Percentiles rank a stretch among this genome's conserved stretches.
These are phyloP conservation scores for Crematogaster levior DNA, from an alignment of 2,888 invertebrate species.

Conservation along the genomic window DNA sequence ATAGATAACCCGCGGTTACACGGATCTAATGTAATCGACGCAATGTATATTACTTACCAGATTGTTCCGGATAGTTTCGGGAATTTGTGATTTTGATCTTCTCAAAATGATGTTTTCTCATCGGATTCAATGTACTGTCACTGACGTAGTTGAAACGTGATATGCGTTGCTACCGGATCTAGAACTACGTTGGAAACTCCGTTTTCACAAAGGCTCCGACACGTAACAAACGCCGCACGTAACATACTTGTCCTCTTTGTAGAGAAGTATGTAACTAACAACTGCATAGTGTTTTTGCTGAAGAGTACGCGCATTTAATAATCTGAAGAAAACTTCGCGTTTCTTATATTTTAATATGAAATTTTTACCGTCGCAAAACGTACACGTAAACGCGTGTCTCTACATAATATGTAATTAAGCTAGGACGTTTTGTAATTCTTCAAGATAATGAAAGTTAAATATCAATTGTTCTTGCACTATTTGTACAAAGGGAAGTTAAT, in stretches of 20 bases:
- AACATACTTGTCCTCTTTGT: constrained; percentile 31
- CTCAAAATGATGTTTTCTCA: constrained; percentile 19
- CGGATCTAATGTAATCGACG: constrained; percentile 6
- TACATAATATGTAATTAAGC: neutral
- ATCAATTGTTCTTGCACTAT: neutral
- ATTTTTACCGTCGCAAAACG: neutral
- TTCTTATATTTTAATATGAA: neutral
- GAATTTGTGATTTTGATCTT: constrained; percentile 26
- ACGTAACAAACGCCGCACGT: neutral
- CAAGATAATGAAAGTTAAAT: neutral
- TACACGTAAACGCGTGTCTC: neutral
- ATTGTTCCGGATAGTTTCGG: constrained; percentile 48
- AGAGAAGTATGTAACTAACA: constrained; percentile 20
- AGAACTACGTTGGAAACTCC: constrained; percentile 30
- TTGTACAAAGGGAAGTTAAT: neutral
- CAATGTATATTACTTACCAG: constrained; percentile 40
- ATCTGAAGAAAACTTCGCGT: neutral
- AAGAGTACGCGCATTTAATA: neutral
- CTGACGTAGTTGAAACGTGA: constrained; percentile 48
- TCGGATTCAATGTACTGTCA: constrained; percentile 42
- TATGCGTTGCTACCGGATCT: constrained; percentile 21
- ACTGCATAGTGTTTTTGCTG: neutral
- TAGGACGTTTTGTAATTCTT: neutral
- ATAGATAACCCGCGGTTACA: constrained; percentile 41
- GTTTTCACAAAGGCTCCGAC: constrained; percentile 36